phyloP scores from a whole-genome alignment of 2,113 vertebrate species.

The Colaptes auratus region DNA sequence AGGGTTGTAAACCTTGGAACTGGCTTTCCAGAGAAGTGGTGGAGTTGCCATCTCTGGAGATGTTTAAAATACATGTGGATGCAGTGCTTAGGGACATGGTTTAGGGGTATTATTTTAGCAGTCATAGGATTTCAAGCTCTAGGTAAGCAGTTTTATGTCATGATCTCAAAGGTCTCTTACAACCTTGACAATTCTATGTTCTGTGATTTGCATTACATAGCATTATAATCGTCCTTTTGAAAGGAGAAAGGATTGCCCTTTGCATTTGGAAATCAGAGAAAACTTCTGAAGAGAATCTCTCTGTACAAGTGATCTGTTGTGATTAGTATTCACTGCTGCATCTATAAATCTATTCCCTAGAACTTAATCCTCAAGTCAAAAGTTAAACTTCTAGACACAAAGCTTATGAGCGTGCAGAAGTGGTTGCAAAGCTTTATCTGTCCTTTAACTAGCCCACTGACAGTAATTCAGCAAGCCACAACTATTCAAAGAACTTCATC shows the following conservation, averaged over 20 bases:
- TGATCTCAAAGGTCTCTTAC: too few relatives aligned
- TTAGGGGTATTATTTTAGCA: too few relatives aligned
- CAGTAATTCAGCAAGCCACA: background rate
- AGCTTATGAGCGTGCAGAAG: background rate
- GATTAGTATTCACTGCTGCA: background rate
- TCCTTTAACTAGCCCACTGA: background rate
- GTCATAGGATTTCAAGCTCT: too few relatives aligned
- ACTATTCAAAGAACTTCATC: background rate
- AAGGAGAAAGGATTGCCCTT: background rate
- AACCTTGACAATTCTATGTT: too few relatives aligned
- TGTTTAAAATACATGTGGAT: too few relatives aligned
- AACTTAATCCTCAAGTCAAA: background rate
- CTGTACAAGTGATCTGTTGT: background rate
- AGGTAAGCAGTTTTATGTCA: too few relatives aligned
- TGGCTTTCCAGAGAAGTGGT: too few relatives aligned
- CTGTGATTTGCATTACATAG: background rate
- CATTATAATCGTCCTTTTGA: background rate
- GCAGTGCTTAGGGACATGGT: too few relatives aligned
- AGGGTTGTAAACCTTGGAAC: too few relatives aligned
- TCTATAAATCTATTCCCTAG: background rate
- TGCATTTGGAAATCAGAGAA: conserved; percentile 18
- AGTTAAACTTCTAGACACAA: background rate
- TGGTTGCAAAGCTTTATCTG: background rate
- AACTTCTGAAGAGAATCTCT: background rate
- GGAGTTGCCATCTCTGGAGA: too few relatives aligned